These are phyloP conservation scores for Rhabdophis nuchalis DNA, from an alignment of 2,797 vertebrate species.

Conservation along the genomic window DNA sequence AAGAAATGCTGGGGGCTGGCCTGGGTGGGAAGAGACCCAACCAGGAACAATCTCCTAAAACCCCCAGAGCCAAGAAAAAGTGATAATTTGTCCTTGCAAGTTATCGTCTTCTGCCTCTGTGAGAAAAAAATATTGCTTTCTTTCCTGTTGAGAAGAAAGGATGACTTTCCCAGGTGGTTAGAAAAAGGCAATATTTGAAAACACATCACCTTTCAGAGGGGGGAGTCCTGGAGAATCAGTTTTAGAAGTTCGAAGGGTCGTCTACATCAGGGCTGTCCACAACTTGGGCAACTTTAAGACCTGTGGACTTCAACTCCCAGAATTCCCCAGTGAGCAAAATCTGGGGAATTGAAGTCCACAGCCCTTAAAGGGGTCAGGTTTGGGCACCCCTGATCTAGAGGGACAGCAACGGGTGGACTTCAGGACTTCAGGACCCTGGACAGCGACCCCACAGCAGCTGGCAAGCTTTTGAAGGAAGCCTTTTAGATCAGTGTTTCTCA, in stretches of 20 bases:
- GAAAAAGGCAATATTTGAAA: not conserved
- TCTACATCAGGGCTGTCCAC: not conserved
- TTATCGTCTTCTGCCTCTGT: not conserved
- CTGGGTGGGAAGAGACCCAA: not conserved
- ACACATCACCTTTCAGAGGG: no score
- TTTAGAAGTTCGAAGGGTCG: no score
- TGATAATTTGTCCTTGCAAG: not conserved
- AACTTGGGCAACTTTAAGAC: not conserved
- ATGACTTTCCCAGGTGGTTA: no score
- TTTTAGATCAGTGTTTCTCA: no score
- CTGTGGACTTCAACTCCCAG: not conserved
- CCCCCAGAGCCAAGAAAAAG: not conserved
- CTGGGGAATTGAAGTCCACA: not conserved
- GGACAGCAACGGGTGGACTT: not conserved
- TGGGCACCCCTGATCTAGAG: not conserved
- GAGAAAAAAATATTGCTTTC: not conserved
- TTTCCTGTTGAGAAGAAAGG: not conserved
- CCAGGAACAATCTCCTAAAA: not conserved
- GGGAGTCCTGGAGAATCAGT: not conserved
- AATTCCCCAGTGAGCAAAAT: not conserved
- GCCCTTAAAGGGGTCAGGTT: not conserved
- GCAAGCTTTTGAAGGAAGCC: not conserved
- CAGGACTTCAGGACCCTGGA: not conserved
- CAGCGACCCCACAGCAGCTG: not conserved
- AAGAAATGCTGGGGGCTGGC: not conserved